Conservation (phyloP, 1,140 invertebrate genomes). For the Agraylea sexmaculata region DNA sequence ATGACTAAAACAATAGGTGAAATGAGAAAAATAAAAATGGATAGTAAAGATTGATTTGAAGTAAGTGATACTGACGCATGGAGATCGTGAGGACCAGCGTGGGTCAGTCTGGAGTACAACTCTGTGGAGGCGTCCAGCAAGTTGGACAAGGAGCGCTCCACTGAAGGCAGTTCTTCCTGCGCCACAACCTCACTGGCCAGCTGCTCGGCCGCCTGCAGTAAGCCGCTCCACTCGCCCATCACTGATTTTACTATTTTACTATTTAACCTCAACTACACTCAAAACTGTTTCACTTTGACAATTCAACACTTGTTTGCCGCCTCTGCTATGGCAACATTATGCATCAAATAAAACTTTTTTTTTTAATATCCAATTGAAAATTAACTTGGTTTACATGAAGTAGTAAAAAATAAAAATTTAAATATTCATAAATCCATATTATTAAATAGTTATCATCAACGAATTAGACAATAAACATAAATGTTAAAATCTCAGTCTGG, state of each 20-base stretch:
- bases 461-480: no score
- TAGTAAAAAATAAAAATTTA: no score
- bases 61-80: slow-evolving; percentile 65
- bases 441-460: no score
- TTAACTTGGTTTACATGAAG: no score
- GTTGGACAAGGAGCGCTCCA: slow-evolving; percentile 82
- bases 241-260: slow-evolving; percentile 22
- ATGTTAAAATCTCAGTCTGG: no score
- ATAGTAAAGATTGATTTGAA: slow-evolving; percentile 4
- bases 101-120: slow-evolving; percentile 72
- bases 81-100: slow-evolving; percentile 73
- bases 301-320: no score
- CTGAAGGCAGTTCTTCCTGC: slow-evolving; percentile 67
- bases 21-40: neutral
- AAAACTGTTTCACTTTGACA: no score
- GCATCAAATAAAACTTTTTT: no score
- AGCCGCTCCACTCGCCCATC: slow-evolving; percentile 62
- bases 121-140: slow-evolving; percentile 86
- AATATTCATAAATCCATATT: no score
- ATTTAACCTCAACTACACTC: no score
- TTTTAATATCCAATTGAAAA: no score
- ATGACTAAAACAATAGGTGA: slow-evolving; percentile 51
- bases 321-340: no score
- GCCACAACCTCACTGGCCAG: slow-evolving; percentile 80
- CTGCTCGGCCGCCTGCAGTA: slow-evolving; percentile 83